Conservation (phyloP, 1,140 invertebrate genomes). For the Pseudoatta argentina region DNA sequence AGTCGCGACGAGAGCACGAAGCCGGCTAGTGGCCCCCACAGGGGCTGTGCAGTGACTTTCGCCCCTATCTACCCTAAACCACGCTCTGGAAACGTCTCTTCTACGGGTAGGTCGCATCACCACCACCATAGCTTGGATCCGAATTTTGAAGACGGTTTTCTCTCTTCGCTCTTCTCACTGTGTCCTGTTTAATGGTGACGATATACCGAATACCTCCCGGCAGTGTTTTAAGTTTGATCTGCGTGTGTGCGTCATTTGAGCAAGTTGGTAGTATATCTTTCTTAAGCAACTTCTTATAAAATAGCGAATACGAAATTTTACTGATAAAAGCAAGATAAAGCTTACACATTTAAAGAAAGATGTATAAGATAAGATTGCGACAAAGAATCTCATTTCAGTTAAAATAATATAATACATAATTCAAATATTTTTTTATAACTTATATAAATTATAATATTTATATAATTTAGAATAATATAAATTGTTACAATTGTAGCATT, state of each 20-base stretch:
- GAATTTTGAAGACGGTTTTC: constrained; percentile 63
- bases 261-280: constrained; percentile 45
- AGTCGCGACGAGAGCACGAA: constrained; percentile 81
- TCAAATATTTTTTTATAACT: too few species aligned
- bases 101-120: constrained; percentile 66
- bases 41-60: constrained; percentile 84
- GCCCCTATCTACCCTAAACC: constrained; percentile 79
- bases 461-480: too few species aligned
- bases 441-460: too few species aligned
- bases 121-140: constrained; percentile 63
- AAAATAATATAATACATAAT: too few species aligned
- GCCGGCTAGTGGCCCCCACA: constrained; percentile 83
- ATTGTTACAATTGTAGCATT: constrained; percentile 6
- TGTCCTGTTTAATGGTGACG: constrained; percentile 55
- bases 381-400: too few species aligned
- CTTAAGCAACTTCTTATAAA: not conserved
- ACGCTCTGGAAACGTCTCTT: constrained; percentile 68
- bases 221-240: constrained; percentile 59
- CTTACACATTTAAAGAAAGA: not conserved
- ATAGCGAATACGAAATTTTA: not conserved
- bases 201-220: constrained; percentile 58
- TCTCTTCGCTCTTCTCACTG: constrained; percentile 35
- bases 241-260: constrained; percentile 14
- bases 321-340: constrained; percentile 4
- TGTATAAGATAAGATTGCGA: too few species aligned